Evolutionary conservation across 2,113 vertebrate species (phyloP).

Genomic region (human): DNA sequence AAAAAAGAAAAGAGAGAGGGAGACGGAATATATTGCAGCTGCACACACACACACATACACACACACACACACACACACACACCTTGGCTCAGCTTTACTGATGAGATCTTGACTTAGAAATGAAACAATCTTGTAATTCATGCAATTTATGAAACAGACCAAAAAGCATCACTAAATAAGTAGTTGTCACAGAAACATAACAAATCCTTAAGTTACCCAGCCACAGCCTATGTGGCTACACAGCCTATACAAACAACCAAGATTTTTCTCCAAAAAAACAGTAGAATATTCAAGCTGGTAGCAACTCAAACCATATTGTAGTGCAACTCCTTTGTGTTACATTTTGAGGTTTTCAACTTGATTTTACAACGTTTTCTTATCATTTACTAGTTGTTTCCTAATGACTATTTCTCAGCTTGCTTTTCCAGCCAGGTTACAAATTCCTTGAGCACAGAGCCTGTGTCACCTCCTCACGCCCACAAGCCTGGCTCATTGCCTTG

Average conservation of each 20-base stretch:
- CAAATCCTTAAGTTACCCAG: conserved; percentile 41
- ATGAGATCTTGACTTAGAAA: conserved; percentile 54
- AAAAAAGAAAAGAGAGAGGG: background rate
- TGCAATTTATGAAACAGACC: conserved; percentile 40
- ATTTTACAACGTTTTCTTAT: background rate
- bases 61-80: background rate
- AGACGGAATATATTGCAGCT: background rate
- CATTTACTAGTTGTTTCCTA: background rate
- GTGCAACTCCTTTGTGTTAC: background rate
- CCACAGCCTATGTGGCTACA: background rate
- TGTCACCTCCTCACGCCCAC: background rate
- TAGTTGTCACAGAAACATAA: conserved; percentile 54
- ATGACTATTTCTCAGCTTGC: background rate
- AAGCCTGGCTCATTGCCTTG: accelerated
- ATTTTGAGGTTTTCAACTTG: background rate
- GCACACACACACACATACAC: background rate
- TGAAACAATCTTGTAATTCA: conserved; percentile 45
- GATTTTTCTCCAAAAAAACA: background rate
- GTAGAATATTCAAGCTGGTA: background rate
- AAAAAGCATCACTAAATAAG: conserved; percentile 46
- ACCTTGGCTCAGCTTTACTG: conserved; percentile 21
- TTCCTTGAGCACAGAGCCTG: background rate
- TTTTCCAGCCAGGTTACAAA: background rate
- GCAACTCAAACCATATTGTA: background rate
- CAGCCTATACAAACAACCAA: background rate